Conservation (phyloP, 2,113 vertebrate genomes). For the Neodon shergylaensis region DNA sequence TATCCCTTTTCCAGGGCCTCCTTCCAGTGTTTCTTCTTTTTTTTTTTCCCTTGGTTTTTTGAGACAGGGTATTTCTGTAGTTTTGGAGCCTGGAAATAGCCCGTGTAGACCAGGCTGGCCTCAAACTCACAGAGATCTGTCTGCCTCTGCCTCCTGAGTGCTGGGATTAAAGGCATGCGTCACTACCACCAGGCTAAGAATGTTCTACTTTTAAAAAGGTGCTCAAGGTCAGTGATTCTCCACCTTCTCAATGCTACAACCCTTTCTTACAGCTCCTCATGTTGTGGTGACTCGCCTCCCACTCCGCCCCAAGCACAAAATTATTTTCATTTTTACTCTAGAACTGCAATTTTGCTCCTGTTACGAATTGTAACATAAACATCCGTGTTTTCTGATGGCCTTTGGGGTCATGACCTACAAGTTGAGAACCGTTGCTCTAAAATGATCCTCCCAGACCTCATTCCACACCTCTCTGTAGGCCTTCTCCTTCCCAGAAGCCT, state of each 20-base stretch:
- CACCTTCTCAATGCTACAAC: not conserved
- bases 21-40: not conserved
- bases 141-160: too few relatives aligned
- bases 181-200: too few relatives aligned
- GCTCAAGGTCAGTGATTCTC: not conserved
- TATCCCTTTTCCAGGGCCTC: not conserved
- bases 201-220: not conserved
- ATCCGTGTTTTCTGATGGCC: not conserved
- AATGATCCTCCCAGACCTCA: not conserved
- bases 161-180: too few relatives aligned
- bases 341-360: not conserved
- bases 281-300: not conserved
- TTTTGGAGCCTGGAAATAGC: too few relatives aligned
- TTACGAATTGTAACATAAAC: not conserved
- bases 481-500: not conserved
- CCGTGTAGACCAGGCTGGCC: too few relatives aligned
- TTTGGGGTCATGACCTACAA: not conserved
- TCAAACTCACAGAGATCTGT: too few relatives aligned
- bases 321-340: not conserved
- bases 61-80: too few relatives aligned
- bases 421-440: not conserved
- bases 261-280: not conserved
- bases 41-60: too few relatives aligned
- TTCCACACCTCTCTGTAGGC: not conserved
- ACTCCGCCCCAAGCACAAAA: not conserved